phyloP scores from a whole-genome alignment of 1,140 invertebrate genomes.

The Littorina saxatilis region DNA sequence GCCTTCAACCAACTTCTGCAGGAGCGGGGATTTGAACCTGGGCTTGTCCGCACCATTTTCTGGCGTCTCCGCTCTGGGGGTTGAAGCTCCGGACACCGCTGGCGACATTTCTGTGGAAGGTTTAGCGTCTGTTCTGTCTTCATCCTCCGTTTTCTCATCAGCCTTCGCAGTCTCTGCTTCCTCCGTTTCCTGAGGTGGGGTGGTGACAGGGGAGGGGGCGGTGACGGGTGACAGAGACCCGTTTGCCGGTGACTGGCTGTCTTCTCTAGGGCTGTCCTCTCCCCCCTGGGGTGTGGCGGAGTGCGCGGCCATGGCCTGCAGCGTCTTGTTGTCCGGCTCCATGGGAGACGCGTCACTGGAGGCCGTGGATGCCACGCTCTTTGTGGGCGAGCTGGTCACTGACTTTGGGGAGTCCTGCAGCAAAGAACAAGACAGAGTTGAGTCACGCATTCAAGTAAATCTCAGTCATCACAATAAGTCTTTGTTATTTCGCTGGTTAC shows the following conservation, averaged over 20 bases:
- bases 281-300: background rate
- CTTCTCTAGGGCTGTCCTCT: background rate
- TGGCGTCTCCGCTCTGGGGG: constrained; percentile 22
- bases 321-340: constrained; percentile 36
- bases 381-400: constrained; percentile 48
- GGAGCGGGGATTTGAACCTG: constrained; percentile 69
- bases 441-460: no score
- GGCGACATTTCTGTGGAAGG: background rate
- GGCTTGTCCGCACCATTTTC: constrained; percentile 55
- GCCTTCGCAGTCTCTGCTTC: constrained; percentile 10
- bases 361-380: constrained; percentile 38
- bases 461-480: no score
- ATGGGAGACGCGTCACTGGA: constrained; percentile 36
- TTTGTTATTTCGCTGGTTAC: no score
- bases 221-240: background rate
- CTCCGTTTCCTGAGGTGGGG: background rate
- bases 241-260: background rate
- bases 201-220: constrained; percentile 3
- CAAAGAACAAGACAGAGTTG: no score
- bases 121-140: constrained; percentile 17
- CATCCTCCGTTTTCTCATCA: background rate
- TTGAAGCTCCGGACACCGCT: background rate
- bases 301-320: constrained; percentile 12
- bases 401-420: constrained; percentile 46
- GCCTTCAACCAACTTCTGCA: constrained; percentile 65